These are phyloP conservation scores for Passer montanus DNA, from an alignment of 2,113 vertebrate genomes.

Conservation along the genomic window DNA sequence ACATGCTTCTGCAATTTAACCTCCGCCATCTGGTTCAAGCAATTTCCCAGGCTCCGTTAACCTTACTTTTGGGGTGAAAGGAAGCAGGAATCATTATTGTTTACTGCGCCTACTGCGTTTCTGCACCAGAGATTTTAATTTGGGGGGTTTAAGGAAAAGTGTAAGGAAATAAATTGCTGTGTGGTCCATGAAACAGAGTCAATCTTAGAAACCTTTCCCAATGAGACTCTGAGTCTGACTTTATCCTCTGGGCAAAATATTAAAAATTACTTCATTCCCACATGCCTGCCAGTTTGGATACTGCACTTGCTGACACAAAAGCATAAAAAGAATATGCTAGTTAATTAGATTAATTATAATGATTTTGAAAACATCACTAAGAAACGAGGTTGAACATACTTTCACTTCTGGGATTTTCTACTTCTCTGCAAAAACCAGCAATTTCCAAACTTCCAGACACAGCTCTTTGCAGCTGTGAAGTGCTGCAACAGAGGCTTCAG, in stretches of 20 bases:
- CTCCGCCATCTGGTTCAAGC: neutral
- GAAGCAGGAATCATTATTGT: neutral
- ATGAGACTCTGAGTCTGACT: neutral
- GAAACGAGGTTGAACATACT: neutral
- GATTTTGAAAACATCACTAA: neutral
- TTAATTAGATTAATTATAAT: constrained; percentile 10
- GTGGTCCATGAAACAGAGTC: neutral
- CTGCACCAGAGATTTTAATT: neutral
- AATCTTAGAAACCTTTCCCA: neutral
- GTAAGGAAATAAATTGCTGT: neutral
- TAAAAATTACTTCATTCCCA: neutral
- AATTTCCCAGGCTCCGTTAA: constrained; percentile 33
- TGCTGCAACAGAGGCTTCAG: neutral
- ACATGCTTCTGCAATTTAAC: neutral
- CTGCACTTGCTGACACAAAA: neutral
- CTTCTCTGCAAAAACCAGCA: neutral
- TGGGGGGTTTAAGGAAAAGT: neutral
- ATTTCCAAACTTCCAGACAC: neutral
- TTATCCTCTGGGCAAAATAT: neutral
- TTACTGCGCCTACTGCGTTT: neutral
- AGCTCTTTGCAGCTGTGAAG: neutral
- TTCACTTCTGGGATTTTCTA: neutral
- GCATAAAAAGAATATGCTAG: neutral
- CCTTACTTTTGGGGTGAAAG: neutral
- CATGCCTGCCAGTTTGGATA: neutral